phyloP scores from a whole-genome alignment of 2,113 vertebrate genomes.

The Crotalus horridus region DNA sequence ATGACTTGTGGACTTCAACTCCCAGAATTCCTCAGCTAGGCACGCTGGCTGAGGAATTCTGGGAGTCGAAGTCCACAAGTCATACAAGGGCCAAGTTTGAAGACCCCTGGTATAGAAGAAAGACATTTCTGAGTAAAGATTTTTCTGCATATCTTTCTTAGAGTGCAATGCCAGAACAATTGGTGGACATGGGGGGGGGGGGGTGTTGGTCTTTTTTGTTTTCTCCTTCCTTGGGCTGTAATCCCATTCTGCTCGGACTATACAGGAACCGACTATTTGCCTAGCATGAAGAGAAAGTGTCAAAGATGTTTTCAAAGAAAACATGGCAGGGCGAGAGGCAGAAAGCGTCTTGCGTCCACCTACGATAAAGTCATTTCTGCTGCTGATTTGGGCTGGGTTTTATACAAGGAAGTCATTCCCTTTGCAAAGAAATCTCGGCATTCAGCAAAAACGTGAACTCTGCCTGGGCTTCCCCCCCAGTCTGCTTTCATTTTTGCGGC shows the following conservation, averaged over 20 bases:
- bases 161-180: neutral
- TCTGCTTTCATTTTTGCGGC: constrained; percentile 43
- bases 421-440: constrained; percentile 34
- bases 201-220: rapidly evolving
- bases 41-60: too few species aligned
- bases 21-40: too few species aligned
- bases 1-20: too few species aligned
- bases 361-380: constrained; percentile 6
- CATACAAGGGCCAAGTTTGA: too few species aligned
- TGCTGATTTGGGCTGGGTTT: constrained; percentile 17
- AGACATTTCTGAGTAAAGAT: neutral
- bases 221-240: neutral
- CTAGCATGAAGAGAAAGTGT: neutral
- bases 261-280: neutral
- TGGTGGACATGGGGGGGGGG: neutral
- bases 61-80: too few species aligned
- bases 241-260: neutral
- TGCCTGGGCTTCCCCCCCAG: constrained; percentile 38
- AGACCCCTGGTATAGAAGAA: too few species aligned
- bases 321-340: neutral
- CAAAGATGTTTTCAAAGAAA: neutral
- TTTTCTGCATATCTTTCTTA: neutral
- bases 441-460: constrained; percentile 36
- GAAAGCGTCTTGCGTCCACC: neutral
- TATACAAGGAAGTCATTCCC: neutral